Percentiles rank a stretch among this genome's conserved stretches.
Evolutionary conservation across 2,113 vertebrate genomes (phyloP).

Genomic region (Sinosuthora webbiana): DNA sequence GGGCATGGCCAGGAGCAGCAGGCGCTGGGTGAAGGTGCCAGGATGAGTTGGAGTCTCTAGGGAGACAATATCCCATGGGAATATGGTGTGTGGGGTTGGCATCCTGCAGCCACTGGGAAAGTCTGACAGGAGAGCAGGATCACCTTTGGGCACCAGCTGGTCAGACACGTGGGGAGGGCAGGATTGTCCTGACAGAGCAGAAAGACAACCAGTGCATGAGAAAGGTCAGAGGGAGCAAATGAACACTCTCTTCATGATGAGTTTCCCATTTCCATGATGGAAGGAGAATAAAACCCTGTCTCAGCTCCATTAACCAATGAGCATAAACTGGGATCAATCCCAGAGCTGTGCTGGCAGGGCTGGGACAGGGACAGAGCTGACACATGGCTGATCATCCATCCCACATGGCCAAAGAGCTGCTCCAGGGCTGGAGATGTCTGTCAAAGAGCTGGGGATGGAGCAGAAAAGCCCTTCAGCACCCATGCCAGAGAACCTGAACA

Average conservation of each 20-base stretch:
- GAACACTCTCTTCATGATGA: not conserved
- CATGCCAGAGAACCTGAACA: not conserved
- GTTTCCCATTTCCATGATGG: not conserved
- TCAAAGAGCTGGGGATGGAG: not conserved
- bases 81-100: too few species aligned
- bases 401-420: not conserved
- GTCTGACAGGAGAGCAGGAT: rapidly evolving
- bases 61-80: not conserved
- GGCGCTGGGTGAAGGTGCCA: not conserved
- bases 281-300: not conserved
- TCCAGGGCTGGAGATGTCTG: rapidly evolving
- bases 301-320: not conserved
- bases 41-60: not conserved
- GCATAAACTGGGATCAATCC: not conserved
- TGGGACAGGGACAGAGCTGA: not conserved
- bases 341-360: not conserved
- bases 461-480: not conserved
- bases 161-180: not conserved
- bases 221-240: slow-evolving; percentile 27
- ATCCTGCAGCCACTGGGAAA: not conserved
- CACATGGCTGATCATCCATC: rapidly evolving
- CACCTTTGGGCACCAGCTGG: not conserved
- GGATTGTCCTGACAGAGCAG: not conserved
- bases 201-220: rapidly evolving
- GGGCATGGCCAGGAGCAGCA: not conserved